A percentile compares a stretch with the other conserved stretches of the same genome.
Evolutionary conservation across 2,888 invertebrate genomes (phyloP).

Genomic region (Orchesellides sinensis): DNA sequence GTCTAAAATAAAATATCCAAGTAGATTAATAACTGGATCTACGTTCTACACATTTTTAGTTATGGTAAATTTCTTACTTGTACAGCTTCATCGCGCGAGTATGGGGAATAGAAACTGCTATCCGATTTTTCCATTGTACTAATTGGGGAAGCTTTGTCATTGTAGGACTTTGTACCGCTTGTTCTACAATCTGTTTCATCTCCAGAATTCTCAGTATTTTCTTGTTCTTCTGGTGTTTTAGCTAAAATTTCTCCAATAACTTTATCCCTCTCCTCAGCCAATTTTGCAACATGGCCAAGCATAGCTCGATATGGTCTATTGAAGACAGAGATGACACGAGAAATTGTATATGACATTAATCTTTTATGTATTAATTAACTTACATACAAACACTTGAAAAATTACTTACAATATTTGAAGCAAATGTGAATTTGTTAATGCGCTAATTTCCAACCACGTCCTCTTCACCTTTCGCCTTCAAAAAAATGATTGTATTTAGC

Average conservation of each 20-base stretch:
- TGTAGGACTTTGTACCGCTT: no score
- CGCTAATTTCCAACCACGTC: slow-evolving; percentile 67
- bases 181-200: not conserved
- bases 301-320: slow-evolving; percentile 69
- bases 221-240: not conserved
- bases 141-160: not conserved
- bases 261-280: slow-evolving; percentile 56
- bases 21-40: no score
- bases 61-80: slow-evolving; percentile 36
- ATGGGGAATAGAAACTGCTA: no score
- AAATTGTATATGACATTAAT: not conserved
- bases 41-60: no score
- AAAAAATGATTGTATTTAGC: slow-evolving; percentile 17
- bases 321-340: slow-evolving; percentile 1
- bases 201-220: not conserved
- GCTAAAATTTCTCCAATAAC: slow-evolving; percentile 29
- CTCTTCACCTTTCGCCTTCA: slow-evolving; percentile 64
- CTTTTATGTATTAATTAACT: not conserved
- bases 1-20: slow-evolving; percentile 21
- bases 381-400: not conserved
- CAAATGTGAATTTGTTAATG: slow-evolving; percentile 67
- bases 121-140: not conserved
- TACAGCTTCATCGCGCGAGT: slow-evolving; percentile 36
- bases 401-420: slow-evolving; percentile 68
- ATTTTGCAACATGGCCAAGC: slow-evolving; percentile 64